These are phyloP conservation scores for Patiria miniata DNA, from an alignment of 35 echinoderm and acorn worm species.

Conservation along the genomic window DNA sequence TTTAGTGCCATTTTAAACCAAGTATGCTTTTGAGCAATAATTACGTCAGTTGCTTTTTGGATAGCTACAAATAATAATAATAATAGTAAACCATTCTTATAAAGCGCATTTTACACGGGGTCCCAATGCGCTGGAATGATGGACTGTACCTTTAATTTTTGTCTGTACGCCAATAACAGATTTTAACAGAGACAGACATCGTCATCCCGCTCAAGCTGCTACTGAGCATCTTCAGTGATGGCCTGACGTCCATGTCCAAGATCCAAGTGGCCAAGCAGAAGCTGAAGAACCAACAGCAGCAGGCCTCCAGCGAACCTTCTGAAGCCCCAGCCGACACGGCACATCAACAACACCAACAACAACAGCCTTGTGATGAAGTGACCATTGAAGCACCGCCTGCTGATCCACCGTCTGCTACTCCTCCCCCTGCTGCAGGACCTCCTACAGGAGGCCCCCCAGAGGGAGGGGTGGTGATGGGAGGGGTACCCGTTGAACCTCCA, in stretches of 20 bases:
- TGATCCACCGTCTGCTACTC: background rate
- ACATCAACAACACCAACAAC: background rate
- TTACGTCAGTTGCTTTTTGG: too few species aligned
- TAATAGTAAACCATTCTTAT: too few species aligned
- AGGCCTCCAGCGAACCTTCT: constrained; percentile 23
- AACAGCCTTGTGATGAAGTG: background rate
- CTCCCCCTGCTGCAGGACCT: background rate
- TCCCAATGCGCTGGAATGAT: too few species aligned
- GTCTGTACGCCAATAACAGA: constrained; percentile 32
- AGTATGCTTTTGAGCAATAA: too few species aligned
- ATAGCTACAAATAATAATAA: too few species aligned
- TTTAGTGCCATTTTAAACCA: too few species aligned
- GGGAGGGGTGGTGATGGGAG: constrained; percentile 8
- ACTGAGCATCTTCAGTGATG: constrained; percentile 86
- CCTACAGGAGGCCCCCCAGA: constrained; percentile 3
- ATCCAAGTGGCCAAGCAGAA: constrained; percentile 69
- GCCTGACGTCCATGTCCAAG: constrained; percentile 64
- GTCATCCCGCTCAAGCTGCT: constrained; percentile 84
- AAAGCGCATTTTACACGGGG: too few species aligned
- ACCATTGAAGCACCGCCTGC: background rate
- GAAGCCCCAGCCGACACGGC: background rate
- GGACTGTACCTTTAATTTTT: background rate
- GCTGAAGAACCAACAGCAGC: constrained; percentile 5
- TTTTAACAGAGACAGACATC: constrained; percentile 92
- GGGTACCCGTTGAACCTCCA: constrained; percentile 63